These are phyloP conservation scores for Myrmecophaga tridactyla DNA, from an alignment of 2,113 vertebrate species.

Conservation along the genomic window DNA sequence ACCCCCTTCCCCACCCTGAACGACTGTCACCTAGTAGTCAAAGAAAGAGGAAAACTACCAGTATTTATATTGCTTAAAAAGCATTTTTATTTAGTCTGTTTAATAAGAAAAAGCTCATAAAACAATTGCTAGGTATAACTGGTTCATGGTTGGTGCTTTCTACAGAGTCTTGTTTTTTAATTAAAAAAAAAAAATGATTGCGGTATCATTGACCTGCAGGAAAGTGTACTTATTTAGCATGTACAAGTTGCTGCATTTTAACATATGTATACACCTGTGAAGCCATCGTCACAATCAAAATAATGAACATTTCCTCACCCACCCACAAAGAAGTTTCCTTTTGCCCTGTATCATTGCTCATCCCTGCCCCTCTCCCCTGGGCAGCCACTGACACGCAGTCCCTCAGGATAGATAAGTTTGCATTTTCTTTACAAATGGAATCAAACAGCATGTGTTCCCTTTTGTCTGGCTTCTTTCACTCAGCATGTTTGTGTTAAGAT, in stretches of 20 bases:
- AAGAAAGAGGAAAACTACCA: not conserved
- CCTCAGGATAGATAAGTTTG: not conserved
- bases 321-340: not conserved
- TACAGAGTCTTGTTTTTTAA: not conserved
- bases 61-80: not conserved
- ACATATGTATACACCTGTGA: fast-evolving
- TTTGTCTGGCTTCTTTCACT: not conserved
- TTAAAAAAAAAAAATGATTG: not conserved
- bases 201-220: fast-evolving
- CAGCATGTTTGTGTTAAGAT: not conserved
- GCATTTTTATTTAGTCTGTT: not conserved
- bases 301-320: fast-evolving
- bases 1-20: too few species aligned
- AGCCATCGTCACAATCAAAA: not conserved
- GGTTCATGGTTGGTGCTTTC: too few species aligned
- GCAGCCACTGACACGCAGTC: not conserved
- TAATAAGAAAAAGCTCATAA: not conserved
- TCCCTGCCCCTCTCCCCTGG: too few species aligned
- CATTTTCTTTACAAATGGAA: not conserved
- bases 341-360: too few species aligned
- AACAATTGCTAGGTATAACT: not conserved
- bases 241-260: not conserved
- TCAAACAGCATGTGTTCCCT: too few species aligned
- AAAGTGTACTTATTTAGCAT: not conserved
- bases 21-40: not conserved